A percentile compares a stretch with the other conserved stretches of the same genome.
These are phyloP conservation scores for Ellobium chinense DNA, from an alignment of 2,888 invertebrate genomes.

Conservation along the genomic window DNA sequence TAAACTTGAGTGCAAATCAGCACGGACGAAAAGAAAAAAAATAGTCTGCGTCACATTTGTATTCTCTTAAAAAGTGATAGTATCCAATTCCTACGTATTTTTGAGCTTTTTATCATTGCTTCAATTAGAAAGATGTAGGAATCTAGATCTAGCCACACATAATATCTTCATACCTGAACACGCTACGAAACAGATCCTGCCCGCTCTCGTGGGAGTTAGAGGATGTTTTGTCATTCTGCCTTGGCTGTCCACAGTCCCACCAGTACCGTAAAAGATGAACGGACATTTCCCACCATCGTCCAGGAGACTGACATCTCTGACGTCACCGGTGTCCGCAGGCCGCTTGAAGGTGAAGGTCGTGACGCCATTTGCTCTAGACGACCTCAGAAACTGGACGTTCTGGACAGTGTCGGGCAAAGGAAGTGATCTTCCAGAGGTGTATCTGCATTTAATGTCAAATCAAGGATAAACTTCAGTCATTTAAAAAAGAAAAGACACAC, in stretches of 20 bases:
- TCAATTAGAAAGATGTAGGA: too few relatives aligned
- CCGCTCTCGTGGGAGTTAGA: background rate
- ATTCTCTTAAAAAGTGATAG: too few relatives aligned
- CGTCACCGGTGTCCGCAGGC: background rate
- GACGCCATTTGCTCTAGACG: slow-evolving; percentile 47
- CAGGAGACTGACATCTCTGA: too few relatives aligned
- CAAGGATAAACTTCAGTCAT: background rate
- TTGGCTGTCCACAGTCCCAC: background rate
- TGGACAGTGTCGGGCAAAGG: slow-evolving; percentile 48
- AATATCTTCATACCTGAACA: too few relatives aligned
- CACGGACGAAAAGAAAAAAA: too few relatives aligned
- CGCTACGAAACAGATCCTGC: background rate
- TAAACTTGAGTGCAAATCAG: too few relatives aligned
- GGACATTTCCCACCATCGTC: background rate
- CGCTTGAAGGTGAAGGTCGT: slow-evolving; percentile 3
- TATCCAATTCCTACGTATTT: too few relatives aligned
- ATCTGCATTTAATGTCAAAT: slow-evolving; percentile 31
- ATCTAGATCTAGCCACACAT: too few relatives aligned
- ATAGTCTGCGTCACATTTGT: too few relatives aligned
- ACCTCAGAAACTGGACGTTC: slow-evolving; percentile 47
- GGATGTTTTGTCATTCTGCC: background rate
- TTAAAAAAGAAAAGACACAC: too few relatives aligned
- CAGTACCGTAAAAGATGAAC: background rate
- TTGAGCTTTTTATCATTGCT: too few relatives aligned
- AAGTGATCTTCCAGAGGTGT: background rate